phyloP scores from a whole-genome alignment of 2,888 invertebrate genomes.

The Drosophila picticornis region DNA sequence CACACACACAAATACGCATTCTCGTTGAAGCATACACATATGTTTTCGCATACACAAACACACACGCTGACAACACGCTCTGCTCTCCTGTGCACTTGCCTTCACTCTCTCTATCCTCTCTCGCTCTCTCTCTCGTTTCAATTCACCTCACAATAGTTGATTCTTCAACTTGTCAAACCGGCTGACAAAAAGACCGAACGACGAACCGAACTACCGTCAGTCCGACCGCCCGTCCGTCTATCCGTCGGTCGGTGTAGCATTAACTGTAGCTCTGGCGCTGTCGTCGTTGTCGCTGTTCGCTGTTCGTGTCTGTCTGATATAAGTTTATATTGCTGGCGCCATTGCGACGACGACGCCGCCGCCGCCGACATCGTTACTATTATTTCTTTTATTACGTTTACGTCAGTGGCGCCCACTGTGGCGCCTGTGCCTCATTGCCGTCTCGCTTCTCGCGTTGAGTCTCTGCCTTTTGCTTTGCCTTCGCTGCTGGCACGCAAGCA shows the following conservation, averaged over 20 bases:
- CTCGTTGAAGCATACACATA: slow-evolving; percentile 5
- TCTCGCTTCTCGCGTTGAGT: slow-evolving; percentile 32
- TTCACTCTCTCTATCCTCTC: slow-evolving; percentile 38
- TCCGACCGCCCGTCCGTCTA: slow-evolving; percentile 45
- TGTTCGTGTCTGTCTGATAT: slow-evolving; percentile 79
- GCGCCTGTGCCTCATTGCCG: slow-evolving; percentile 77
- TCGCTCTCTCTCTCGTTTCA: slow-evolving; percentile 40
- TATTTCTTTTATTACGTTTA: slow-evolving; percentile 85
- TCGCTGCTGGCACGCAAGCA: slow-evolving; percentile 72
- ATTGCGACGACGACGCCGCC: slow-evolving; percentile 78
- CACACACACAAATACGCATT: slow-evolving; percentile 17
- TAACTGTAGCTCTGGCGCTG: slow-evolving; percentile 50
- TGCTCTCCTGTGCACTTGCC: slow-evolving; percentile 60
- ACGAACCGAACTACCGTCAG: slow-evolving; percentile 58
- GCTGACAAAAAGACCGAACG: slow-evolving; percentile 73
- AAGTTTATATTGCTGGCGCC: slow-evolving; percentile 84
- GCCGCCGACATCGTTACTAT: slow-evolving; percentile 82
- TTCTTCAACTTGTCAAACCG: slow-evolving; percentile 81
- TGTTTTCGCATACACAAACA: slow-evolving; percentile 2
- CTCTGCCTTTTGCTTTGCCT: slow-evolving; percentile 57
- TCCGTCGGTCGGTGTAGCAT: slow-evolving; percentile 40
- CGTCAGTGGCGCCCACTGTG: slow-evolving; percentile 85
- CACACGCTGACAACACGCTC: slow-evolving; percentile 27
- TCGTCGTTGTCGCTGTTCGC: slow-evolving; percentile 32
- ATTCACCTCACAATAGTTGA: slow-evolving; percentile 79